Conservation (phyloP, 1,140 invertebrate species). For the Drosophila nigromelanica region DNA sequence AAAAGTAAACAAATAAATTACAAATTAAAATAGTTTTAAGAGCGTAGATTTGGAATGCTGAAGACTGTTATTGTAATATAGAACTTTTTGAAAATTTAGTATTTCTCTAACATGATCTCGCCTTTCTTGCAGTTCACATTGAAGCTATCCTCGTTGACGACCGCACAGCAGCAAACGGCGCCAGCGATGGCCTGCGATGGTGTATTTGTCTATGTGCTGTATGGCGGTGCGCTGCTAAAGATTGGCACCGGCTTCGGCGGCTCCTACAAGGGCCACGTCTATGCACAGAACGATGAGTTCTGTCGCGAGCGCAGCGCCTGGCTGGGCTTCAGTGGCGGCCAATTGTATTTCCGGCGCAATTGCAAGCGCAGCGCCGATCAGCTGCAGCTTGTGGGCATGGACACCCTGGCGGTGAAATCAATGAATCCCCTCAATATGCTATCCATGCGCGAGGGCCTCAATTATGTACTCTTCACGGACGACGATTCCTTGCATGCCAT, state of each 20-base stretch:
- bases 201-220: conserved; percentile 93
- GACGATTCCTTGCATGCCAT: conserved; percentile 83
- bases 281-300: conserved; percentile 91
- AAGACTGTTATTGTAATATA: no score
- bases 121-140: conserved; percentile 57
- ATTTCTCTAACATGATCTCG: no score
- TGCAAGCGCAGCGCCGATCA: conserved; percentile 74
- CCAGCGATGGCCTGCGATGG: conserved; percentile 93
- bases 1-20: no score
- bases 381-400: conserved; percentile 77
- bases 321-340: conserved; percentile 90
- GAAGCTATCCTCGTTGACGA: conserved; percentile 42
- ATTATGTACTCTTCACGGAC: conserved; percentile 82
- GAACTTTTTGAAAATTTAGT: no score
- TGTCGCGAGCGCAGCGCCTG: conserved; percentile 90
- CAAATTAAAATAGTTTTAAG: no score
- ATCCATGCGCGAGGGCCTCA: conserved; percentile 74
- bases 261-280: conserved; percentile 94
- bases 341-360: conserved; percentile 77
- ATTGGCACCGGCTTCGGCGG: conserved; percentile 96
- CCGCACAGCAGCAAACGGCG: conserved; percentile 63
- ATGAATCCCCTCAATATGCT: conserved; percentile 76
- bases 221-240: conserved; percentile 92
- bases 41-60: no score
- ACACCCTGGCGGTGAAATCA: conserved; percentile 73